Evolutionary conservation across 1,140 invertebrate species (phyloP).

Genomic region (Danaus plexippus): DNA sequence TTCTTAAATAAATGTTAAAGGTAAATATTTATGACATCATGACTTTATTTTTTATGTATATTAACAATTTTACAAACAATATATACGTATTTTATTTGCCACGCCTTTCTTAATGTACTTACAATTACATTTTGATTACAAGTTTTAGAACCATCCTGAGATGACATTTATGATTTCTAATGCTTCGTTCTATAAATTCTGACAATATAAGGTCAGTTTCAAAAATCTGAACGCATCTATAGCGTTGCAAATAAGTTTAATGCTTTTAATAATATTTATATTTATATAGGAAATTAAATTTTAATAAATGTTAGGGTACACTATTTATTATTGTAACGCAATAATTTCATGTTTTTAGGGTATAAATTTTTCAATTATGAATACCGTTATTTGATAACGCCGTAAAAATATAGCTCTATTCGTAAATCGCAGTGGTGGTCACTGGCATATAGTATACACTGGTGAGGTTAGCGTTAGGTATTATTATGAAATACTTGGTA

Average conservation of each 20-base stretch:
- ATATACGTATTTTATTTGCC: constrained; percentile 12
- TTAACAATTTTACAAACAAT: constrained; percentile 6
- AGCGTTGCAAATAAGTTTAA: no score
- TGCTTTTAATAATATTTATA: no score
- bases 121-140: constrained; percentile 14
- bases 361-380: no score
- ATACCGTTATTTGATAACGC: no score
- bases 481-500: constrained; percentile 17
- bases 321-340: no score
- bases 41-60: constrained; percentile 1
- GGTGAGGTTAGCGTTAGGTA: constrained; percentile 45
- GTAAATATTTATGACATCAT: no score
- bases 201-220: no score
- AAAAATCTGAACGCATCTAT: no score
- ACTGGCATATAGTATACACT: constrained; percentile 22
- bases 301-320: no score
- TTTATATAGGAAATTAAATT: no score
- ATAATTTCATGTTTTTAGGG: no score
- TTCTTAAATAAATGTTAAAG: constrained; percentile 11
- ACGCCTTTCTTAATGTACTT: constrained; percentile 17
- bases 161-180: constrained; percentile 13
- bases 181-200: no score
- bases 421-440: constrained; percentile 29
- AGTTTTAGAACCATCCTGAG: constrained; percentile 19
- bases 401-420: constrained; percentile 1